Base-by-base conservation (phyloP, 1,140 invertebrate genomes). In the Drosophila pandora region DNA sequence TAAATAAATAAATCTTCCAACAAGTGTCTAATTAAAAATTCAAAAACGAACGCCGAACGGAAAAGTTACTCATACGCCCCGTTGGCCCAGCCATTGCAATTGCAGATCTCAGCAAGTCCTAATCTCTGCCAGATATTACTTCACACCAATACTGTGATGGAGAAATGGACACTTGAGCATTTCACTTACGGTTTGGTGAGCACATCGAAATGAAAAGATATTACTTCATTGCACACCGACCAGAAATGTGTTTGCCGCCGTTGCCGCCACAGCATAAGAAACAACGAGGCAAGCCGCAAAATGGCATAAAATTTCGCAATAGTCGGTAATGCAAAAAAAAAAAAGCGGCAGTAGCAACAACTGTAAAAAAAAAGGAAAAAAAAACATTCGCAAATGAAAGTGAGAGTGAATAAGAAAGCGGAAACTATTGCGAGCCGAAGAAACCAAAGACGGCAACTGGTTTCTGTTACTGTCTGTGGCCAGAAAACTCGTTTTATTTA, bases 321-420 rank as follows among this genome's bases (percentile, higher is more conserved):
- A 69, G 65, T 69, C 32, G 23, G 65, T 69, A 69, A 69, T 69
- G 65, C 63, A 68, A 17, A 17, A 17, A 17, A 17, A 17, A 68
- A 76, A 76, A 76, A 69, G 57, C 48, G 34, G 52, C 34, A 52
- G 58, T 63, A 34, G 58, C 70, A 45, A 63, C 69, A 73, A 73
- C 70, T 60, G 69, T 70, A 71, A 65, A 76, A 69, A 78, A 55
- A 73, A 58, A 49, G 37, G 45, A 45, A 25, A 50, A 43, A 58
- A 72, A 77, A 80, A 49, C 72, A 57, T 67, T 77, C 61, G 75
- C 75, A 85, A 85, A 90, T 88, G 90, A 91, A 91, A 91, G 90
- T 91, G 90, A 91, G 90, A 91, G 90, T 91, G 90, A 91, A 91
- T 91, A 91, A 90, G 90, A 91, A 91, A 91, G 90, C 90, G 90